These are phyloP conservation scores for Mareca strepera DNA, from an alignment of 2,797 vertebrate species.

Conservation along the genomic window DNA sequence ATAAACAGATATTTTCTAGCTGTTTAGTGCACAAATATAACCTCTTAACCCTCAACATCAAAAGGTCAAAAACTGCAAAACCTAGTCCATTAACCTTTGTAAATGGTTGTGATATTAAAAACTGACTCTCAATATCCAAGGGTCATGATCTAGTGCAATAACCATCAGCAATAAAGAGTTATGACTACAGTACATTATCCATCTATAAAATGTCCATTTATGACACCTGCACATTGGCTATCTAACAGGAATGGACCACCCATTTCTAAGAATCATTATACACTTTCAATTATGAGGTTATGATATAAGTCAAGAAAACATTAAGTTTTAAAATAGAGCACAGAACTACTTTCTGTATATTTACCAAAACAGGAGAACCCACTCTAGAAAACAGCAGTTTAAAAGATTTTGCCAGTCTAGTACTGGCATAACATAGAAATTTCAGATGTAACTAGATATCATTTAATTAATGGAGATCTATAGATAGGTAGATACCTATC, in stretches of 20 bases:
- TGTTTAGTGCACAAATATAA: constrained; percentile 75
- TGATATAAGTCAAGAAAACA: constrained; percentile 50
- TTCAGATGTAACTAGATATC: not conserved
- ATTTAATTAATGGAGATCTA: not conserved
- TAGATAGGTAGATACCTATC: not conserved
- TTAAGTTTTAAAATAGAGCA: constrained; percentile 19
- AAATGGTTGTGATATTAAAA: constrained; percentile 85
- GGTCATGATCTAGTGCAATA: constrained; percentile 83
- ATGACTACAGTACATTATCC: constrained; percentile 82
- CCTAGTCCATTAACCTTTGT: constrained; percentile 84
- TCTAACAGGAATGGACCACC: constrained; percentile 67
- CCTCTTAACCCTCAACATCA: constrained; percentile 75
- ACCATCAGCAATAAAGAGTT: constrained; percentile 84
- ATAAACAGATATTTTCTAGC: constrained; percentile 78
- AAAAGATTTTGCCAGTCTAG: not conserved
- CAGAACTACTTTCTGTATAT: not conserved
- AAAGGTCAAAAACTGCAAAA: constrained; percentile 83
- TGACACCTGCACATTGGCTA: constrained; percentile 67
- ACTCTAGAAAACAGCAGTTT: not conserved
- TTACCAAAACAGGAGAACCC: not conserved
- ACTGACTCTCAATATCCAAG: constrained; percentile 83
- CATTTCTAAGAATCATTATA: constrained; percentile 70
- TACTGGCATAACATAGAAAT: not conserved
- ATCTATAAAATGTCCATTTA: constrained; percentile 83
- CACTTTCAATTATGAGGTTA: constrained; percentile 59